Evolutionary conservation across 2,797 vertebrate genomes (phyloP).

Genomic region (Poeciliopsis paucimaculata): DNA sequence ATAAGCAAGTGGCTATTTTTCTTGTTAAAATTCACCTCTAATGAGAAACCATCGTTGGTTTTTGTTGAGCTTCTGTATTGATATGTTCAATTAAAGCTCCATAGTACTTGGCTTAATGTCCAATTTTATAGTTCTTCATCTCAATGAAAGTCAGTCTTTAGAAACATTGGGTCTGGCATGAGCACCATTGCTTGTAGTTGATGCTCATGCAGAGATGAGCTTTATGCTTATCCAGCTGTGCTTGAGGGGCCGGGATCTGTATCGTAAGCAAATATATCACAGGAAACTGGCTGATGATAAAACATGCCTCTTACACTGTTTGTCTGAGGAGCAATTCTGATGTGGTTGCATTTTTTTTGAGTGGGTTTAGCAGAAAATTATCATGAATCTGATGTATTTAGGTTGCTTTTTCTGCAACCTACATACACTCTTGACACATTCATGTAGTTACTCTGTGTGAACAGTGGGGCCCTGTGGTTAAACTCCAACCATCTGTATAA

Average conservation of each 20-base stretch:
- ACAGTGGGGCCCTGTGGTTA: slow-evolving; percentile 2
- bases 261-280: slow-evolving; percentile 25
- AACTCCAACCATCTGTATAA: slow-evolving; percentile 31
- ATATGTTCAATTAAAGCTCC: slow-evolving; percentile 13
- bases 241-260: slow-evolving; percentile 27
- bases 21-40: slow-evolving; percentile 27
- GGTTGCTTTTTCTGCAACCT: neutral
- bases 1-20: slow-evolving; percentile 53
- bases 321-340: slow-evolving; percentile 16
- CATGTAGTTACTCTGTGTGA: slow-evolving; percentile 6
- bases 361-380: neutral
- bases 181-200: slow-evolving; percentile 6
- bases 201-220: slow-evolving; percentile 9
- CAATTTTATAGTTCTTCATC: neutral
- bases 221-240: slow-evolving; percentile 47
- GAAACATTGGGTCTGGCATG: slow-evolving; percentile 24
- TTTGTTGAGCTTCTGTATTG: slow-evolving; percentile 8
- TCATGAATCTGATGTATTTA: neutral
- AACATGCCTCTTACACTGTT: slow-evolving; percentile 20
- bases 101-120: slow-evolving; percentile 7
- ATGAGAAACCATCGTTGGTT: slow-evolving; percentile 20
- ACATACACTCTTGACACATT: neutral
- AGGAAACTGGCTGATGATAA: slow-evolving; percentile 12
- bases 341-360: neutral
- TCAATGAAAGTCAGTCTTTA: neutral